Conservation (phyloP, 2,797 vertebrate genomes). For the Phalloptychus januarius region DNA sequence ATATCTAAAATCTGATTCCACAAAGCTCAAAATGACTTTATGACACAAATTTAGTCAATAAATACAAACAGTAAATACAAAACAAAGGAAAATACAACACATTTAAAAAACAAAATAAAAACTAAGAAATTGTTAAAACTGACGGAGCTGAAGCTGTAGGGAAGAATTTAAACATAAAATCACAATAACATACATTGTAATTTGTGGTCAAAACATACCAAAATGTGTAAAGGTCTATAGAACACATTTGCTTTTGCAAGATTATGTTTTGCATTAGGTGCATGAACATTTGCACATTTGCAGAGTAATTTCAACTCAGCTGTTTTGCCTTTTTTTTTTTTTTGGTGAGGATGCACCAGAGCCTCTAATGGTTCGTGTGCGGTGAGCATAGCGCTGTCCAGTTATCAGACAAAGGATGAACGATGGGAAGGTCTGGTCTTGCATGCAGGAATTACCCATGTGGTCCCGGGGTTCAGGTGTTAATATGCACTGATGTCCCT, state of each 20-base stretch:
- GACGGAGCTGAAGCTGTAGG: not conserved
- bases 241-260: not conserved
- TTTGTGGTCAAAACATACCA: not conserved
- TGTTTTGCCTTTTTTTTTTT: slow-evolving; percentile 1
- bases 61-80: too few species aligned
- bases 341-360: slow-evolving; percentile 2
- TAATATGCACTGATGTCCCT: slow-evolving; percentile 71
- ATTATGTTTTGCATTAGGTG: not conserved
- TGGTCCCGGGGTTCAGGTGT: slow-evolving; percentile 69
- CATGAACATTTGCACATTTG: slow-evolving; percentile 3
- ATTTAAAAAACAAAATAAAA: too few species aligned
- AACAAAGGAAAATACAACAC: too few species aligned
- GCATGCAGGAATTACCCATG: slow-evolving; percentile 15
- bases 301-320: slow-evolving; percentile 9
- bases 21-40: too few species aligned
- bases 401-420: slow-evolving; percentile 57
- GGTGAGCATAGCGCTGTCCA: slow-evolving; percentile 15
- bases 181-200: not conserved
- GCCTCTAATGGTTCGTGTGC: slow-evolving; percentile 8
- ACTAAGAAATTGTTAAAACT: too few species aligned
- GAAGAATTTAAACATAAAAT: not conserved
- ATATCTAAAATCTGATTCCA: too few species aligned
- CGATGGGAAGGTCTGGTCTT: slow-evolving; percentile 15
- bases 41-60: too few species aligned
- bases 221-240: not conserved